Base-by-base conservation (phyloP, 2,797 vertebrate species). In the Harpagifer antarcticus region DNA sequence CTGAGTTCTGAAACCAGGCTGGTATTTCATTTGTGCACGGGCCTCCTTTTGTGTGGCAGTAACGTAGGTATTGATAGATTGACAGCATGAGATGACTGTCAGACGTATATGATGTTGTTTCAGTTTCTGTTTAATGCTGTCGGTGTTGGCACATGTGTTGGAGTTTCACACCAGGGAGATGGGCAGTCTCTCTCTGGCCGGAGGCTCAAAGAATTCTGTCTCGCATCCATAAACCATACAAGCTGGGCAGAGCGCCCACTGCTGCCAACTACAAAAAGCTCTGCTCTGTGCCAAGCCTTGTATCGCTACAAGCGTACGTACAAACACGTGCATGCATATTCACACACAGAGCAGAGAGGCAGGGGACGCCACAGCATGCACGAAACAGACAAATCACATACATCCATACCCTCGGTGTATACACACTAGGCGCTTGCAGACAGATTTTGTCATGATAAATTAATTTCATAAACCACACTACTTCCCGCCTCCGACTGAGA, bases 221-320 rank as follows among this genome's bases (percentile, higher is more conserved):
- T 87, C 73, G 23, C 80, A 82, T 90, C 76, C 84, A 87, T 85
- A 78, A 88, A 82, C 70, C 81, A 80, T 81, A 74, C 66, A 81
- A 70, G 84, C 86, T 72, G 82, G 88, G 91, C 86, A 77, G 62
- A 60, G 78, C 45, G 86, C 77, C 86, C 76, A 78, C 71, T 61
- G 74, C 79, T 88, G 81, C 80, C 81, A 72, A 66, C 79, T 85
- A 89, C 81, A 83, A 90, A 42, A 90, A 88, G 74, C 50, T 73
- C 76, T 72, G 53, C 82, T 71, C 86, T 72, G 79, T 83, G 88
- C 82, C 76, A 84, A 86, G 74, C 76, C 82, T 88, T 84, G 87
- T 80, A 86, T 69, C 73, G 60, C 55, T 20, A 65, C 79, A 84
- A 83, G 79, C 83, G 85, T 80, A 73, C 70, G 9, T 47, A 68